A percentile compares a stretch with the other conserved stretches of the same genome.
These are phyloP conservation scores for Alentia gelatinosa DNA, from an alignment of 2,888 invertebrate species.

Conservation along the genomic window DNA sequence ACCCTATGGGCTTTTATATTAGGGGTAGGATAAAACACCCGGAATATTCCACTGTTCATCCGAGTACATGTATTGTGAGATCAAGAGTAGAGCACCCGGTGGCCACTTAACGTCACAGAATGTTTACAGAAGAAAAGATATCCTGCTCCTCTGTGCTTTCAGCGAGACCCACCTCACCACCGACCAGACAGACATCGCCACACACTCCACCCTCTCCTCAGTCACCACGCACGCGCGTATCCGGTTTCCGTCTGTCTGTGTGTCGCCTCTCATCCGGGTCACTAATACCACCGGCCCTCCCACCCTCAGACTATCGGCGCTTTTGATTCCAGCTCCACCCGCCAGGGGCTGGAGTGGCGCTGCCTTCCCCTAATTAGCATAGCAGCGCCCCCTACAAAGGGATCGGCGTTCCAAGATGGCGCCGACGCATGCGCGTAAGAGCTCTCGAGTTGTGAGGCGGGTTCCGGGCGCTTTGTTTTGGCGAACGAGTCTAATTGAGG, in stretches of 20 bases:
- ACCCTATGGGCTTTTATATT: too few species aligned
- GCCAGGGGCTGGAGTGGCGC: constrained; percentile 31
- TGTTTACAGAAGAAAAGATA: too few species aligned
- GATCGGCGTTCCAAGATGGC: constrained; percentile 20
- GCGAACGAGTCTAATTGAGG: background rate
- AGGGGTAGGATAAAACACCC: too few species aligned
- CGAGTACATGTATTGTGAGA: too few species aligned
- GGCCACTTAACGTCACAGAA: too few species aligned
- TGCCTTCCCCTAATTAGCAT: background rate
- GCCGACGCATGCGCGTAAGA: constrained; percentile 28
- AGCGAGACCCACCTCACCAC: background rate
- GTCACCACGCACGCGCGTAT: background rate
- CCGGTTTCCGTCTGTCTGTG: background rate
- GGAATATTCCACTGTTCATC: too few species aligned
- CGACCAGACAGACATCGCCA: background rate
- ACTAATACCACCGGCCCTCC: background rate
- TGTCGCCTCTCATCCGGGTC: background rate
- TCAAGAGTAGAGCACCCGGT: too few species aligned
- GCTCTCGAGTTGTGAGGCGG: background rate
- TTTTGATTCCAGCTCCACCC: constrained; percentile 20
- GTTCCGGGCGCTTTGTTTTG: constrained; percentile 22
- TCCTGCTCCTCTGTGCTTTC: too few species aligned
- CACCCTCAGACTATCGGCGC: background rate
- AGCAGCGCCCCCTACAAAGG: constrained; percentile 17
- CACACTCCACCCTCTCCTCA: background rate